phyloP scores from a whole-genome alignment of 2,888 invertebrate species.

The Latrodectus elegans region DNA sequence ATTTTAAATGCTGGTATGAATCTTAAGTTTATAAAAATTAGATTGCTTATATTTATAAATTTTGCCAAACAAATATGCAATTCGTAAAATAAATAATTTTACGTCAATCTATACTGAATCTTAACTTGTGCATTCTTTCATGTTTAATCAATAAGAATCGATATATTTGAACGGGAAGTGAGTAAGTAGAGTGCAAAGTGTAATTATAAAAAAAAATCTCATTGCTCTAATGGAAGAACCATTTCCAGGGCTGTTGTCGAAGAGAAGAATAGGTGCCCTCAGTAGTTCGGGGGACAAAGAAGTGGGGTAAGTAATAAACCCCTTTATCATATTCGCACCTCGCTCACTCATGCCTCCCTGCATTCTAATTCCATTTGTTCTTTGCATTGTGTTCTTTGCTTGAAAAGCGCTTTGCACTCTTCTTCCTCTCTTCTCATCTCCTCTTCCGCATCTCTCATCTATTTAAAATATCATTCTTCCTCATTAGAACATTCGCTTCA shows the following conservation, averaged over 20 bases:
- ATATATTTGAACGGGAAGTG: neutral
- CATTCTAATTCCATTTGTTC: conserved; percentile 41
- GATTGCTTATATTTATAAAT: too few species aligned
- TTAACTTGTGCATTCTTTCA: too few species aligned
- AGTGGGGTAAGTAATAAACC: conserved; percentile 43
- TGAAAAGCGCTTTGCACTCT: conserved; percentile 66
- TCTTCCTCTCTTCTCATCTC: conserved; percentile 45
- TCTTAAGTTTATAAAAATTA: too few species aligned
- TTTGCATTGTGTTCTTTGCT: conserved; percentile 49
- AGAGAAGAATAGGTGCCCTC: conserved; percentile 64
- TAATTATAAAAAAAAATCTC: neutral
- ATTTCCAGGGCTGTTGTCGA: conserved; percentile 67
- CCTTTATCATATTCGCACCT: conserved; percentile 51
- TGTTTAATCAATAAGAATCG: too few species aligned
- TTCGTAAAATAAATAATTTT: too few species aligned
- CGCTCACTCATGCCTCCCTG: conserved; percentile 61
- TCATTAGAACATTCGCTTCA: neutral
- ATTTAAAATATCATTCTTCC: neutral
- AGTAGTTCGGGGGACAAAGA: conserved; percentile 50
- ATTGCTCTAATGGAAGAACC: conserved; percentile 44
- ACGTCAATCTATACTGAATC: too few species aligned
- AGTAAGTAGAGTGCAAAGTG: conserved; percentile 67
- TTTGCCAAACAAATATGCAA: too few species aligned
- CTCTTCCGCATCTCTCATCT: conserved; percentile 5
- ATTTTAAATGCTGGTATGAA: too few species aligned